A percentile compares a stretch with the other conserved stretches of the same genome.
These are phyloP conservation scores for Lithobates pipiens DNA, from an alignment of 2,797 vertebrate genomes.

Conservation along the genomic window DNA sequence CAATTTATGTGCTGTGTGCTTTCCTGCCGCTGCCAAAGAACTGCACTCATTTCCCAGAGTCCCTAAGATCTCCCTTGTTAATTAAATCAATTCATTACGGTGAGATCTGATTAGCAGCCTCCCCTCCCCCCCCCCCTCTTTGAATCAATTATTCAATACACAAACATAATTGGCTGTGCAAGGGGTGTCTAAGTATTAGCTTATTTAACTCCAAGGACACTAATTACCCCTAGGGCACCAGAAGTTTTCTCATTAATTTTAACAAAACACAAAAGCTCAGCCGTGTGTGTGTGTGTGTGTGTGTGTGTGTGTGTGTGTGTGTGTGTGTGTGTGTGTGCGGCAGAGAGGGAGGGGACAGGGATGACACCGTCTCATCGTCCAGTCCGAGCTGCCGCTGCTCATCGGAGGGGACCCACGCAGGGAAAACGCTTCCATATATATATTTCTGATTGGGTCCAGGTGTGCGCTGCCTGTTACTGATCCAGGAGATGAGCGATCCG, in stretches of 20 bases:
- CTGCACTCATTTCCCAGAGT: slow-evolving; percentile 96
- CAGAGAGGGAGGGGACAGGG: neutral
- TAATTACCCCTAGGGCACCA: slow-evolving; percentile 99
- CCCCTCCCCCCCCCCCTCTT: slow-evolving; percentile 90
- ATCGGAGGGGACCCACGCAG: too few relatives aligned
- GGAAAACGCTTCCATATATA: too few relatives aligned
- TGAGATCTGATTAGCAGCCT: slow-evolving; percentile 99
- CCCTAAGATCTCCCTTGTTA: slow-evolving; percentile 99
- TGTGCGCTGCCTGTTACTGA: too few relatives aligned
- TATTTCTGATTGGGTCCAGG: too few relatives aligned
- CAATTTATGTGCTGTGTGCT: slow-evolving; percentile 88
- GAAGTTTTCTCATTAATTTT: slow-evolving; percentile 99
- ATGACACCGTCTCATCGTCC: slow-evolving; percentile 9
- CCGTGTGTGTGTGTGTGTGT: slow-evolving; percentile 52
- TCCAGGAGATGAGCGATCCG: too few relatives aligned
- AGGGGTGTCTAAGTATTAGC: slow-evolving; percentile 99
- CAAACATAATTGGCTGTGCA: slow-evolving; percentile 99
- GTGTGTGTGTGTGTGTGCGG: slow-evolving; percentile 3
- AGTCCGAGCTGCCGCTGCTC: too few relatives aligned
- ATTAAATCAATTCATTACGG: slow-evolving; percentile 99
- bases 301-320: slow-evolving; percentile 15
- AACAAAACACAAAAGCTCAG: slow-evolving; percentile 99
- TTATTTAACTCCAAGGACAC: slow-evolving; percentile 99
- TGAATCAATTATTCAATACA: slow-evolving; percentile 99
- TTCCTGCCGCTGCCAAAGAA: slow-evolving; percentile 84